These are phyloP conservation scores for Syngnathus floridae DNA, from an alignment of 2,113 vertebrate species.

Conservation along the genomic window DNA sequence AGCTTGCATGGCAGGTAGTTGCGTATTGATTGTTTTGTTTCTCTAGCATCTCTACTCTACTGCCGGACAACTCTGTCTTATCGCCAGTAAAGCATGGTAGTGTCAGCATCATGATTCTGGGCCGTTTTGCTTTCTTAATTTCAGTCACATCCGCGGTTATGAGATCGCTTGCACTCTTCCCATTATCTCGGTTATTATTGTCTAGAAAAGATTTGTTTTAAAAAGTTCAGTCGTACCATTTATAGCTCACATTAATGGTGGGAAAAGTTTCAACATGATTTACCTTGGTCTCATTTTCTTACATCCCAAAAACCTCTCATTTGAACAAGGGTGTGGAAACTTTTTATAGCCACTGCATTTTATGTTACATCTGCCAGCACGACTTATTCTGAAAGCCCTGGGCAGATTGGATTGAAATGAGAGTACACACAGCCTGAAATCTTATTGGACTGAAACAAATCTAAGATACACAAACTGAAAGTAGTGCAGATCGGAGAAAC, in stretches of 20 bases:
- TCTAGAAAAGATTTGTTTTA: too few relatives aligned
- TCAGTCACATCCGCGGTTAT: too few relatives aligned
- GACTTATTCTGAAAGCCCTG: neutral
- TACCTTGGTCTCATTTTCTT: neutral
- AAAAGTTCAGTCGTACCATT: neutral
- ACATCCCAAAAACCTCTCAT: neutral
- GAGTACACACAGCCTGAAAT: neutral
- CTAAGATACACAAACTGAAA: neutral
- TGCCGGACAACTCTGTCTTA: too few relatives aligned
- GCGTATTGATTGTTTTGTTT: slow-evolving; percentile 61
- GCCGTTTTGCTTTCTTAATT: too few relatives aligned
- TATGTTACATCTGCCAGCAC: neutral
- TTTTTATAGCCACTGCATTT: neutral
- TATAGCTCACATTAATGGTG: neutral
- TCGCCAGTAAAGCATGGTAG: too few relatives aligned
- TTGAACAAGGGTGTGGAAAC: neutral
- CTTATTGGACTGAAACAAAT: neutral
- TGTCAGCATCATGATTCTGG: too few relatives aligned
- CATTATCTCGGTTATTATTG: too few relatives aligned
- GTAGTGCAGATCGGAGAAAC: neutral
- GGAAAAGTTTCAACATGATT: neutral
- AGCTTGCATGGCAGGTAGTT: slow-evolving; percentile 58
- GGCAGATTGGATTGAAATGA: neutral
- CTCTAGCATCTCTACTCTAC: slow-evolving; percentile 32
- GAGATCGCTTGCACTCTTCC: too few relatives aligned